Evolutionary conservation across 2,888 invertebrate species (phyloP), one percentile per base, ranked within the genome.

Genomic region (Seira ritae): DNA sequence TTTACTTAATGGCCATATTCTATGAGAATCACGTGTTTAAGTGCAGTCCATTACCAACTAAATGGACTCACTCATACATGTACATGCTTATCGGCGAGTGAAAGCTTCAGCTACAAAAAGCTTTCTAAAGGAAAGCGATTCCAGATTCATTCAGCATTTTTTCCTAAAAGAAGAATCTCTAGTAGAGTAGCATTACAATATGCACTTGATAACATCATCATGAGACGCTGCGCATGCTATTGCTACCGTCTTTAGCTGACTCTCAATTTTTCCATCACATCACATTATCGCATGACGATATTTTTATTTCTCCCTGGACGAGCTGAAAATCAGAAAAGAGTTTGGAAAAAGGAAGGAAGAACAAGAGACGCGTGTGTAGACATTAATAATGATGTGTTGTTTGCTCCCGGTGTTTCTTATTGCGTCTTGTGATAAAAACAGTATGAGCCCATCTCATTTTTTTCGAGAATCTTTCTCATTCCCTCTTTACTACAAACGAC

Each of bases 11-110:
- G 62, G 62, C 62, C 62, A 62, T 62, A 62, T 62, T 62, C 62
- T 62, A 62, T 62, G 62, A 62, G 62, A 62, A 62, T 62, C 62
- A 62, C 62, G 62, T 62, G 62, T 62, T 62, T 62, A 62, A 62
- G 62, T 62, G n/a, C 62, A 62, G 62, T 62, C 62, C 62, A 62
- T 62, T 62, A 62, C 62, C n/a, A 20, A 62, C 6, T 22, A 62
- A 62, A 62, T 62, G 62, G 62, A n/a, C 22, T 62, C 22, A 22
- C 4, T 10, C 60, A 60, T 60, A 60, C 17, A 60, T 50, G 15
- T 15, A 8, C 50, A 62, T 62, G 62, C 8, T 20, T n/a, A 50
- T 15, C 50, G 19, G 22, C 50, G 19, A 12, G 62, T 62, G 62
- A 62, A 62, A 62, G 62, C 12, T 20, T 20, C 8, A 22, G n/a